Evolutionary conservation across 2,888 invertebrate species (phyloP), one percentile per base, ranked within the genome.

Genomic region (Platycnemis pennipes): DNA sequence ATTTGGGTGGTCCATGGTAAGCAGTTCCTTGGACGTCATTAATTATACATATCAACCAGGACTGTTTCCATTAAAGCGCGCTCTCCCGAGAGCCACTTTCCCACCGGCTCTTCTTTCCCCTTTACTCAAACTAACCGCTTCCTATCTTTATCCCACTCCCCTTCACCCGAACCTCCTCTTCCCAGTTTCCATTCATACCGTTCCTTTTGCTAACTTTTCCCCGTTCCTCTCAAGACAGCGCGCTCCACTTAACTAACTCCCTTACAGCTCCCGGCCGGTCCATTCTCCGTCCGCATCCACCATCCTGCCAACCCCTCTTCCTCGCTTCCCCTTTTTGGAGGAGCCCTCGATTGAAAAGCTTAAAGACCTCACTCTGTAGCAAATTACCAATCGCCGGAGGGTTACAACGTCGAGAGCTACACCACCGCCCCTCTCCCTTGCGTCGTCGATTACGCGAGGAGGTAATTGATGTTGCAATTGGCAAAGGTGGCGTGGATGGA

Each of bases 21-120:
- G 91, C 44, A 69, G 63, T 56, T 44, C 63, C n/a, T 42, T 42
- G 91, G 63, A 91, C 91, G 91, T 56, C 91, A 91, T 91, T 91
- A 91, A 91, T 91, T 91, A 91, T 91, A 91, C 91, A 63, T 69
- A 69, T 69, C 91, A 91, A 19, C 26, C 63, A n/a, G 63, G 91
- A 42, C 91, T n/a, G 56, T 91, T 91, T 91, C 91, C 42, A 91
- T 91, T 91, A 91, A 63, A 63, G 56, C 44, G 63, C 45, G 44
- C 46, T 91, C 37, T n/a, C 37, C 56, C 19, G 19, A n/a, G 56
- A 53, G 26, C 56, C 56, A 42, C 91, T 91, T 63, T 63, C 56
- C 44, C n/a, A 31, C 88, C 49, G 37, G 13, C 53, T 37, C 19
- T 53, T 46, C n/a, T 31, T 37, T 19, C 87, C 87, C 87, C 42